Evolutionary conservation across 2,113 vertebrate species (phyloP).

Genomic region (Thalassoma bifasciatum): DNA sequence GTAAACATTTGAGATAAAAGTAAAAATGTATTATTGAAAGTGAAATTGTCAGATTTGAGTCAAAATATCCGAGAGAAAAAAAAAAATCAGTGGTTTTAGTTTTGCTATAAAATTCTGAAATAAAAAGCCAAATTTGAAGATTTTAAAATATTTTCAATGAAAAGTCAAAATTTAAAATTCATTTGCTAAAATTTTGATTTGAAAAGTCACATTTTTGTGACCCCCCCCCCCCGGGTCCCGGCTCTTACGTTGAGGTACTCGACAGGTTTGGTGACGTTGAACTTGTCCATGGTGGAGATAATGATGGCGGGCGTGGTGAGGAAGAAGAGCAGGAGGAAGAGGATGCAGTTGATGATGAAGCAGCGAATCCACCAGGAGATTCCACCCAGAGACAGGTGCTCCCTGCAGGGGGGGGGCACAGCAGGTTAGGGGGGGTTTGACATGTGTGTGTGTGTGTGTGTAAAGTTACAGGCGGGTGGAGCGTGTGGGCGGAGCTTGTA

Average conservation of each 20-base stretch:
- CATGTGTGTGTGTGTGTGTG: fast-evolving
- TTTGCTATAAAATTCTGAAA: no score
- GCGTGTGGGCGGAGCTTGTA: constrained; percentile 72
- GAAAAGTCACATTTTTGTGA: no score
- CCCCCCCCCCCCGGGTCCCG: background rate
- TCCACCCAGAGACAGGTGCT: constrained; percentile 93
- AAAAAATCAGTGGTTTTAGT: no score
- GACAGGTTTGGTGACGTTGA: constrained; percentile 98
- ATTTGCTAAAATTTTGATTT: no score
- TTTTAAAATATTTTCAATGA: no score
- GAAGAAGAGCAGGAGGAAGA: constrained; percentile 98
- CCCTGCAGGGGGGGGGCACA: constrained; percentile 80
- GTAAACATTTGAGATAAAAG: no score
- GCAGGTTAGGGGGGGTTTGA: background rate
- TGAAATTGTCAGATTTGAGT: no score
- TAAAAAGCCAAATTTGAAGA: no score
- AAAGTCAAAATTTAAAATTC: no score
- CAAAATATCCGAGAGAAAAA: no score
- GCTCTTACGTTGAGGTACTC: constrained; percentile 92
- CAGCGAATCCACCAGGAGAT: constrained; percentile 98
- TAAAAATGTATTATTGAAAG: no score
- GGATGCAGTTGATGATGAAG: constrained; percentile 95
- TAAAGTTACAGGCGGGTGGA: background rate
- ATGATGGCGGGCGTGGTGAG: constrained; percentile 98
- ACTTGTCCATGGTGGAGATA: constrained; percentile 99